Evolutionary conservation across 2,797 vertebrate genomes (phyloP).

Genomic region (Pachyuromys duprasi): DNA sequence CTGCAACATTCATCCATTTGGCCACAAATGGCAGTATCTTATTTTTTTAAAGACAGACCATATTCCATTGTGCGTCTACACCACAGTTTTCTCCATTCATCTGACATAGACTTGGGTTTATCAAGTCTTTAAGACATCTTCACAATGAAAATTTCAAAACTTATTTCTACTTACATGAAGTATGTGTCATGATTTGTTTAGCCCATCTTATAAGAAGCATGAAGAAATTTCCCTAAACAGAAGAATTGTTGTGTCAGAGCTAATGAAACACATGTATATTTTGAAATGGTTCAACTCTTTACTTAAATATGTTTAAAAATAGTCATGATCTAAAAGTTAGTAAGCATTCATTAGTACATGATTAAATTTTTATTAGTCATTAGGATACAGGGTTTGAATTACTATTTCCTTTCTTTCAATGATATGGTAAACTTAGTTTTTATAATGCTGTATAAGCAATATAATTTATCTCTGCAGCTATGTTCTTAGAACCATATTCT

Average conservation of each 20-base stretch:
- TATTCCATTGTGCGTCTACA: not conserved
- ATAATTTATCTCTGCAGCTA: slow-evolving; percentile 32
- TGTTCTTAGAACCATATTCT: slow-evolving; percentile 53
- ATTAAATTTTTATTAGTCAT: slow-evolving; percentile 20
- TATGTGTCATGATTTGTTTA: slow-evolving; percentile 43
- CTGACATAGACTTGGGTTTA: not conserved
- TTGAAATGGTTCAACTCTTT: not conserved
- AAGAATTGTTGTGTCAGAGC: slow-evolving; percentile 21
- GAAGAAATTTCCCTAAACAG: slow-evolving; percentile 28
- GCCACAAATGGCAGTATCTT: not conserved
- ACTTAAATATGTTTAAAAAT: slow-evolving; percentile 33
- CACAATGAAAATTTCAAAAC: slow-evolving; percentile 12
- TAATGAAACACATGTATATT: slow-evolving; percentile 7
- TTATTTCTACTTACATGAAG: not conserved
- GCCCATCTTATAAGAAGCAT: not conserved
- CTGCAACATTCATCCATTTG: not conserved
- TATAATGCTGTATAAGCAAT: slow-evolving; percentile 52
- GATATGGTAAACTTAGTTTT: slow-evolving; percentile 43
- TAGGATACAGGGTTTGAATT: slow-evolving; percentile 44
- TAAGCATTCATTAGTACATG: slow-evolving; percentile 30
- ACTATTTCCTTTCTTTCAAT: not conserved
- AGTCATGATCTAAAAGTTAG: slow-evolving; percentile 37
- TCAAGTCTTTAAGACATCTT: not conserved
- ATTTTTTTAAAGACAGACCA: not conserved
- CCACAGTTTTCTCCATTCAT: not conserved